A percentile compares a stretch with the other conserved stretches of the same genome.
Evolutionary conservation across 2,888 invertebrate species (phyloP).

Genomic region (Adelognathus sp.): DNA sequence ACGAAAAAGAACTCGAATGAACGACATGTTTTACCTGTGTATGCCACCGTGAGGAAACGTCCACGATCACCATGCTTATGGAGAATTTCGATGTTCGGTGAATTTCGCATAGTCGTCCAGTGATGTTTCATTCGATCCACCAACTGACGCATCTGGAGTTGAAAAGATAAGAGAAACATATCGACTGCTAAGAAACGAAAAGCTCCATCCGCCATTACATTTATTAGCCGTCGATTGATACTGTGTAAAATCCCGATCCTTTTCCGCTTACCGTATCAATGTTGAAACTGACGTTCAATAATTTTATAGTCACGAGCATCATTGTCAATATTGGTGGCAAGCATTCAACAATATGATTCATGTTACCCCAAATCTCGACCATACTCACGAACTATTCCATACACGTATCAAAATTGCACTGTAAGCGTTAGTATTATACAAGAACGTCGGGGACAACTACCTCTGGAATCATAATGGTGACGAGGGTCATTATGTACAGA

Average conservation of each 20-base stretch:
- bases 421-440: background rate
- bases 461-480: conserved; percentile 7
- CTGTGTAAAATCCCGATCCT: background rate
- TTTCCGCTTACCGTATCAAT: background rate
- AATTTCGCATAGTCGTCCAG: background rate
- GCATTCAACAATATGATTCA: background rate
- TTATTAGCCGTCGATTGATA: background rate
- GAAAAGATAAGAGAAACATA: background rate
- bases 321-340: background rate
- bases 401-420: no score
- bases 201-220: background rate
- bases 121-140: conserved; percentile 12
- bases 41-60: conserved; percentile 12
- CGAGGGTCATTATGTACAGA: background rate
- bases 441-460: background rate
- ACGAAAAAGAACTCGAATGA: no score
- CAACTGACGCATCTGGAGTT: background rate
- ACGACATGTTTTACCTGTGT: conserved; percentile 29
- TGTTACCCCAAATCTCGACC: background rate
- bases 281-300: background rate
- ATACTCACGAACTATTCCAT: background rate
- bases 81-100: conserved; percentile 21
- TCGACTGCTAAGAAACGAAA: background rate
- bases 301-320: background rate
- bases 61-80: conserved; percentile 21